phyloP scores from a whole-genome alignment of 1,140 invertebrate genomes.

The Euwallacea similis region DNA sequence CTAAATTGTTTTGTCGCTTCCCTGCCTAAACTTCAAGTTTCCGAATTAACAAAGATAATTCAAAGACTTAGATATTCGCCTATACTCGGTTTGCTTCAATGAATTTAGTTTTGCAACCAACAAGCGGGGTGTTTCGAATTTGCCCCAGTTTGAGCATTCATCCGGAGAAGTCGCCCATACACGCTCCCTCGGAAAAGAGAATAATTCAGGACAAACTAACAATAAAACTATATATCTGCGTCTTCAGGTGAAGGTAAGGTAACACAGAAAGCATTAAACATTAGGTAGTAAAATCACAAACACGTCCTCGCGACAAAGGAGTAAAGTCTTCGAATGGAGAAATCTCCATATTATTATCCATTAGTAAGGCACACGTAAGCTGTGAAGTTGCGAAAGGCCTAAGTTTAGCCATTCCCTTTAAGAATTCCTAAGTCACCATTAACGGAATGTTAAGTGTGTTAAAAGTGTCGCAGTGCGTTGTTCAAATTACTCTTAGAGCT shows the following conservation, averaged over 20 bases:
- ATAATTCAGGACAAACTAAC: constrained; percentile 7
- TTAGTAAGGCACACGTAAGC: constrained; percentile 36
- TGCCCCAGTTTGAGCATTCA: constrained; percentile 1
- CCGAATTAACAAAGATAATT: constrained; percentile 43
- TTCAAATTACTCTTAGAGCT: constrained; percentile 35
- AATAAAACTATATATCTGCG: constrained; percentile 9
- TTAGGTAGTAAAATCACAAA: constrained; percentile 25
- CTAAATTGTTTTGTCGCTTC: constrained; percentile 39
- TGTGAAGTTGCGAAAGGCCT: constrained; percentile 36
- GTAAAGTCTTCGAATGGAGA: constrained; percentile 35
- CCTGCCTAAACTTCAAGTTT: constrained; percentile 39
- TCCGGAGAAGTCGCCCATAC: not conserved
- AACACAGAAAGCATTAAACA: constrained; percentile 30
- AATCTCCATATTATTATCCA: constrained; percentile 38
- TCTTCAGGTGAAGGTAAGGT: not conserved
- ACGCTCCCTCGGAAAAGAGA: not conserved
- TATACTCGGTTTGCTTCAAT: constrained; percentile 26
- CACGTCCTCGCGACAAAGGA: constrained; percentile 33
- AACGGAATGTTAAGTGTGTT: constrained; percentile 38
- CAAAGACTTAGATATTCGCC: constrained; percentile 33
- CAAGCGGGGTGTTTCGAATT: not conserved
- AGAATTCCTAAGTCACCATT: constrained; percentile 39
- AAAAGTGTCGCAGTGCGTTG: constrained; percentile 39
- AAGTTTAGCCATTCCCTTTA: constrained; percentile 39
- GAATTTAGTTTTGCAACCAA: constrained; percentile 16